Percentiles rank a stretch among this genome's conserved stretches.
These are phyloP conservation scores for Alentia gelatinosa DNA, from an alignment of 2,888 invertebrate species.

Conservation along the genomic window DNA sequence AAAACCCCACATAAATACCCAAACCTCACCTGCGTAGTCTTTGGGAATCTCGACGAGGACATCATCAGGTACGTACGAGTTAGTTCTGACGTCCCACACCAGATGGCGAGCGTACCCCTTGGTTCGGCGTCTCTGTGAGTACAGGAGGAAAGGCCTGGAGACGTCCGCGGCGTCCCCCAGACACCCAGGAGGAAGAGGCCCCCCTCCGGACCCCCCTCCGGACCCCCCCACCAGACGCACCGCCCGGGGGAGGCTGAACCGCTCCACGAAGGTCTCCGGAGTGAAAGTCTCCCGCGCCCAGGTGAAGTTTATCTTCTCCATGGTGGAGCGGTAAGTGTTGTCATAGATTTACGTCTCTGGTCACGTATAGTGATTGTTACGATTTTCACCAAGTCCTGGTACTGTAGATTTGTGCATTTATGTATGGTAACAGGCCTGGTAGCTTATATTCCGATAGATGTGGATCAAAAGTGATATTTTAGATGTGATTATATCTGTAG, in stretches of 20 bases:
- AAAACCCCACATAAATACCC: no score
- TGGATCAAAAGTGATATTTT: no score
- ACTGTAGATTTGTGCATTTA: no score
- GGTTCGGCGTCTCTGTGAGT: conserved; percentile 52
- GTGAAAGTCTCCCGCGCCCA: conserved; percentile 8
- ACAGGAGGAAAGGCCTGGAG: conserved; percentile 4
- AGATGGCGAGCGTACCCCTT: conserved; percentile 34
- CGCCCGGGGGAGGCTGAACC: background rate
- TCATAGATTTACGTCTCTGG: no score
- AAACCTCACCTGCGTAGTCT: conserved; percentile 47
- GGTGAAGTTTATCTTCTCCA: background rate
- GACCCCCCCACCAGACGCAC: background rate
- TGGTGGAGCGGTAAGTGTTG: background rate
- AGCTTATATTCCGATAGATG: no score
- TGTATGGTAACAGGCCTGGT: no score
- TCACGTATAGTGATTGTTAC: no score
- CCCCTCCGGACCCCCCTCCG: background rate
- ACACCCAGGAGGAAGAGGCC: background rate
- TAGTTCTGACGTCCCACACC: background rate
- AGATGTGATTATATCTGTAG: no score
- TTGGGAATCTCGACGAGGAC: conserved; percentile 39
- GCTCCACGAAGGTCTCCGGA: background rate
- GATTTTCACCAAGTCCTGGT: no score
- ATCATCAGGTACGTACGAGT: background rate
- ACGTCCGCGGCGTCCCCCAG: conserved; percentile 11